Evolutionary conservation across 2,113 vertebrate genomes (phyloP).

Genomic region (Columba janthina): DNA sequence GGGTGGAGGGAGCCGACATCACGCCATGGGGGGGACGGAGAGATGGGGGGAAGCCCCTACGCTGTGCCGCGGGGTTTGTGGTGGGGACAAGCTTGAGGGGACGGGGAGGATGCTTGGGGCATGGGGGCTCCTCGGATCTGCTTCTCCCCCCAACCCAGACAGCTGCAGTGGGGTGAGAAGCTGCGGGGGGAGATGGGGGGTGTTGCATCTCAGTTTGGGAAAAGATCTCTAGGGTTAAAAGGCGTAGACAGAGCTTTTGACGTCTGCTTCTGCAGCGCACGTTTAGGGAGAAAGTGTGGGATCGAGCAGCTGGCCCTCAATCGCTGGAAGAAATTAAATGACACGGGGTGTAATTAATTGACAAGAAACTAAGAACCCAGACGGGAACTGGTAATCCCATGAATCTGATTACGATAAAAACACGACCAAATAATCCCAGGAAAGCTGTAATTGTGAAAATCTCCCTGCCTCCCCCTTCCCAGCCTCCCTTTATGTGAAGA

Average conservation of each 20-base stretch:
- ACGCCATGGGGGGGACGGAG: neutral
- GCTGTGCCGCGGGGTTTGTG: neutral
- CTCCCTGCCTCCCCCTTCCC: constrained; percentile 36
- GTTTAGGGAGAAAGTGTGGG: constrained; percentile 20
- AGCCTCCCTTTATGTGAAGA: constrained; percentile 5
- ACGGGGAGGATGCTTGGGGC: neutral
- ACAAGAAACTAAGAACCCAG: constrained; percentile 30
- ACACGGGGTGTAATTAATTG: constrained; percentile 38
- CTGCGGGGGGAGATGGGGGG: neutral
- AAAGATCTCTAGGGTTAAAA: constrained; percentile 50
- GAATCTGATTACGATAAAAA: constrained; percentile 35
- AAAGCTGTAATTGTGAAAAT: constrained; percentile 20
- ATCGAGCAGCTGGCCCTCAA: constrained; percentile 37
- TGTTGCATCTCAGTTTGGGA: neutral
- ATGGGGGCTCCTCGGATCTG: neutral
- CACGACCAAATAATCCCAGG: constrained; percentile 5
- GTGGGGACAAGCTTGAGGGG: neutral
- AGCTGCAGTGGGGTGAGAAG: constrained; percentile 27
- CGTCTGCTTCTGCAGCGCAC: constrained; percentile 2
- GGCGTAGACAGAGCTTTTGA: constrained; percentile 31
- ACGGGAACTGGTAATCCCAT: constrained; percentile 22
- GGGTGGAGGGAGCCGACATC: neutral
- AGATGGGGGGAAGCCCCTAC: neutral
- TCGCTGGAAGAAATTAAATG: constrained; percentile 8
- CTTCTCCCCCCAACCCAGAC: neutral